Evolutionary conservation across 2,113 vertebrate genomes (phyloP).

Genomic region (Phalacrocorax pelagicus): DNA sequence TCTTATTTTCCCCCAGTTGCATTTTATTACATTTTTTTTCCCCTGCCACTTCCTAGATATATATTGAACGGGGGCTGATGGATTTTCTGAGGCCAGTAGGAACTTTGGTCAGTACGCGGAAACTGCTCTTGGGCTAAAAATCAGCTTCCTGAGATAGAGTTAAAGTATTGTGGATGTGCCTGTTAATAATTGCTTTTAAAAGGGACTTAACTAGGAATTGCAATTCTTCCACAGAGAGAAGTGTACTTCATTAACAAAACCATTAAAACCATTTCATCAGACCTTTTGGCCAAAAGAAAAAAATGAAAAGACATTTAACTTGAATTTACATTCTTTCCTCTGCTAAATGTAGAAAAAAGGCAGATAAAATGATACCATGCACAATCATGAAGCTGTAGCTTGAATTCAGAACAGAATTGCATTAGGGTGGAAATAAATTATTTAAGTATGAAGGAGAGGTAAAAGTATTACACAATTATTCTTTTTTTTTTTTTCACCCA

Average conservation of each 20-base stretch:
- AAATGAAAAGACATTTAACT: not conserved
- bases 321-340: not conserved
- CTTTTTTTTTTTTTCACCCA: not conserved
- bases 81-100: slow-evolving; percentile 6
- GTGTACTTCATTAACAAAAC: not conserved
- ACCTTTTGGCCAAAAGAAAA: not conserved
- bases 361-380: not conserved
- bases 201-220: not conserved
- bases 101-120: not conserved
- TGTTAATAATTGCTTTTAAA: not conserved
- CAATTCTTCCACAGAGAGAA: not conserved
- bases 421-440: not conserved
- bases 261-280: slow-evolving; percentile 6
- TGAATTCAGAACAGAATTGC: not conserved
- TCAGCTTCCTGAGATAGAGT: not conserved
- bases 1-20: slow-evolving; percentile 18
- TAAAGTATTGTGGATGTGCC: not conserved
- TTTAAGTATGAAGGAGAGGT: not conserved
- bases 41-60: not conserved
- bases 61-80: not conserved
- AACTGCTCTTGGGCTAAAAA: not conserved
- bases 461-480: not conserved
- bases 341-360: not conserved
- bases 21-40: not conserved
- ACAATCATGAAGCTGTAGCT: not conserved